These are phyloP conservation scores for Rotaria sp. DNA, from an alignment of 2,888 invertebrate species.

Conservation along the genomic window DNA sequence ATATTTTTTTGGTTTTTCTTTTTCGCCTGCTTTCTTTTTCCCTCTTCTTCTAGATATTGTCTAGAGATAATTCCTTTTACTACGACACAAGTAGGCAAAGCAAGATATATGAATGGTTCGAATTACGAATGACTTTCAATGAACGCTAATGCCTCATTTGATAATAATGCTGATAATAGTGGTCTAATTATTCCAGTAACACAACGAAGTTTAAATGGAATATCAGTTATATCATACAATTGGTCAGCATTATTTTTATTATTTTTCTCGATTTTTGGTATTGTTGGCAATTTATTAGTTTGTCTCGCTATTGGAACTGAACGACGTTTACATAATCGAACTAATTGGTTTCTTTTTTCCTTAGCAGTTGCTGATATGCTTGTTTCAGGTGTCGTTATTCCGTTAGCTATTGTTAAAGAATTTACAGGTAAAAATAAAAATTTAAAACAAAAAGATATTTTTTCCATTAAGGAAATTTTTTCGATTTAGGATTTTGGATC, in stretches of 20 bases:
- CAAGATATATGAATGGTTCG: neutral
- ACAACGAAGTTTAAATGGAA: neutral
- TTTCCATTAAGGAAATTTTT: too few relatives aligned
- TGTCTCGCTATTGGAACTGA: constrained; percentile 85
- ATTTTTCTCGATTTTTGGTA: constrained; percentile 35
- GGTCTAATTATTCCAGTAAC: neutral
- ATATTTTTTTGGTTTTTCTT: neutral
- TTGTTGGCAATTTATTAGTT: constrained; percentile 80
- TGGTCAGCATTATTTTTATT: constrained; percentile 36
- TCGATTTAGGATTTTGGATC: constrained; percentile 28
- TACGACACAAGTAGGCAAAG: neutral
- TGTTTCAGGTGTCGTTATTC: constrained; percentile 89
- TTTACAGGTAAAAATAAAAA: constrained; percentile 71
- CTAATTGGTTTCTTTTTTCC: constrained; percentile 86
- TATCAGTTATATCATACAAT: neutral
- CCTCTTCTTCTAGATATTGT: neutral
- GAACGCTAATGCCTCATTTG: constrained; percentile 5
- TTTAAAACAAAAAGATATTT: too few relatives aligned
- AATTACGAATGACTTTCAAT: neutral
- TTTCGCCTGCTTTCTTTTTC: neutral
- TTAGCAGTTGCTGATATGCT: constrained; percentile 84
- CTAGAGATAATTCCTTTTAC: neutral
- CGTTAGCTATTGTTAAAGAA: constrained; percentile 82
- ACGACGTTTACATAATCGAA: constrained; percentile 80
- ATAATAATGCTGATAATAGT: neutral